Evolutionary conservation across 2,888 invertebrate genomes (phyloP).

Genomic region (Rhyacophila evoluta): DNA sequence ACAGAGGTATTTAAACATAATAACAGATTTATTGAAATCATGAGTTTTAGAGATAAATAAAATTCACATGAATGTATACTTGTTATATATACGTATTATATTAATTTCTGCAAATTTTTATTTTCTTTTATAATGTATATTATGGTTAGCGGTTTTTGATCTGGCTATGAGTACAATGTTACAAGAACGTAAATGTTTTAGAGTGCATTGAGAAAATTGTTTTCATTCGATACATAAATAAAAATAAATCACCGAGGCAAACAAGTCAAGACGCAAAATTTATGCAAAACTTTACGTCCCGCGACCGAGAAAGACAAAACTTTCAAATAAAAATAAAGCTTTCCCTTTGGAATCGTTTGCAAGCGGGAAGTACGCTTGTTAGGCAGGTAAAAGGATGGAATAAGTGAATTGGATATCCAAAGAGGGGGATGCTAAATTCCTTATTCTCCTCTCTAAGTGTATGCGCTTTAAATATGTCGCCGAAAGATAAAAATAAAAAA

Average conservation of each 20-base stretch:
- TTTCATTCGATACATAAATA: neutral
- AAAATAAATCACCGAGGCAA: conserved; percentile 12
- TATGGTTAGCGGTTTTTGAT: too few relatives aligned
- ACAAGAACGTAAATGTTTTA: neutral
- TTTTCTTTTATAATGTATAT: too few relatives aligned
- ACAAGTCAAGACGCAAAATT: conserved; percentile 16
- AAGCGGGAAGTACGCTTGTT: conserved; percentile 53
- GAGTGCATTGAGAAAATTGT: neutral
- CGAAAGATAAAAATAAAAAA: conserved; percentile 47
- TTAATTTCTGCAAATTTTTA: too few relatives aligned
- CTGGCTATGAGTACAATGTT: too few relatives aligned
- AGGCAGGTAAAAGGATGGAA: conserved; percentile 54
- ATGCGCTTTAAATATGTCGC: conserved; percentile 54
- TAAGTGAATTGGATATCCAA: conserved; percentile 52
- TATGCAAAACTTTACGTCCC: conserved; percentile 21
- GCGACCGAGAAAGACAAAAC: neutral
- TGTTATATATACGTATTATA: too few relatives aligned
- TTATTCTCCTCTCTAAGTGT: conserved; percentile 38
- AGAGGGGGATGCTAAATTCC: conserved; percentile 17
- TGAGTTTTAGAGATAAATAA: too few relatives aligned
- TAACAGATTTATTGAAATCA: too few relatives aligned
- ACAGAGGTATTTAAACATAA: too few relatives aligned
- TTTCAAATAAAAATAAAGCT: conserved; percentile 20
- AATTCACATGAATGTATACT: too few relatives aligned
- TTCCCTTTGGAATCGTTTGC: conserved; percentile 13